These are phyloP conservation scores for Phalloptychus januarius DNA, from an alignment of 2,797 vertebrate species.

Conservation along the genomic window DNA sequence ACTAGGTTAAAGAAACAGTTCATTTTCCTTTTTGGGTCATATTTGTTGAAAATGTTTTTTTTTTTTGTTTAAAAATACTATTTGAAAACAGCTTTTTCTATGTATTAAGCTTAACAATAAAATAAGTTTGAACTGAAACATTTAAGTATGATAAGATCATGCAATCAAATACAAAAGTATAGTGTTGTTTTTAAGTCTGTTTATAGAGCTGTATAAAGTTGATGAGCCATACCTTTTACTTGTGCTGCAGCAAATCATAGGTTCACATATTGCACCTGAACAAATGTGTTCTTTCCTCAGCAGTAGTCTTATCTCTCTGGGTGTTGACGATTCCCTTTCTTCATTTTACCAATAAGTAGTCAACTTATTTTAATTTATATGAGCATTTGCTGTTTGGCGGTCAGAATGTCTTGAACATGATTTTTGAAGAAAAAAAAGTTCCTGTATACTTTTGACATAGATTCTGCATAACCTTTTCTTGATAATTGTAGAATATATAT, in stretches of 20 bases:
- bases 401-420: constrained; percentile 23
- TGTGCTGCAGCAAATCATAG: constrained; percentile 21
- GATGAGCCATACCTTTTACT: background rate
- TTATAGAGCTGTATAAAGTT: background rate
- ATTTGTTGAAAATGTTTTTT: background rate
- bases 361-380: constrained; percentile 47
- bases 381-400: constrained; percentile 9
- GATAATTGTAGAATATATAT: background rate
- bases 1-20: background rate
- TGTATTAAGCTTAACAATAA: background rate
- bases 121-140: background rate
- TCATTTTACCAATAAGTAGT: constrained; percentile 41
- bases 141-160: background rate
- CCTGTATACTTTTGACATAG: constrained; percentile 7
- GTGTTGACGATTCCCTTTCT: constrained; percentile 44
- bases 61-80: background rate
- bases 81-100: background rate
- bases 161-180: background rate
- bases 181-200: background rate
- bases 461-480: background rate
- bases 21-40: background rate
- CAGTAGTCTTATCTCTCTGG: constrained; percentile 40
- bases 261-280: constrained; percentile 21
- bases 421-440: constrained; percentile 13
- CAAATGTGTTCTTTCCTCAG: constrained; percentile 22